Base-by-base conservation (phyloP, 2,113 vertebrate genomes). In the Saccopteryx bilineata region DNA sequence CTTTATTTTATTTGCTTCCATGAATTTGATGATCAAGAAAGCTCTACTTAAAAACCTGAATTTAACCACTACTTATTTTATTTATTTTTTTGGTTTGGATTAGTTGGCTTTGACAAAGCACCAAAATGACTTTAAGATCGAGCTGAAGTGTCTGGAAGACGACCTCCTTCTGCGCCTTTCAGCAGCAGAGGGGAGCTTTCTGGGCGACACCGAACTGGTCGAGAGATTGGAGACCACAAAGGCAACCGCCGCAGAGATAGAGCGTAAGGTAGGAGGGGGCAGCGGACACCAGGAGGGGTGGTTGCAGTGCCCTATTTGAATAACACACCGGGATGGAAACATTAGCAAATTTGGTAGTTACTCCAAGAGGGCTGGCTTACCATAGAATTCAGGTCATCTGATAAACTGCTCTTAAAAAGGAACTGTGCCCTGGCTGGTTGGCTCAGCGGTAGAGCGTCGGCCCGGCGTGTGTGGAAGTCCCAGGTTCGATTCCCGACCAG, bases 161-260 rank as follows among this genome's bases (percentile, higher is more conserved):
- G 98, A 99, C 56, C 95, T 98, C 65, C 97, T 99, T 58, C 98
- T 98, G 93, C 98, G 97, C 15, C 98, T 99, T 7, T 99, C 99
- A 50, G 98, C 98, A 2, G 98, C 99, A 4, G 90, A 98, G 14
- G 98, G 98, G 46, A 98, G 98, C 97, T 99, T 99, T 93, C 97
- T 99, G 28, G 98, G 97, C 1, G 90, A 99, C 96, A 98, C 98
- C 5, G 97, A 98, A 85, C 97, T 99, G 95, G 98, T 99, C 50
- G 99, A 99, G 96, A 99, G 99, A 86, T 98, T 99, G 9, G 98
- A 99, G 97, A 97, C 97, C 65, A 98, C 98, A 33, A 99, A 99
- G 94, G 97, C 95, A 68, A 99, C 98, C 0, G 99, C 98, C 0
- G 97, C 98, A 68, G 98, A 99, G 94, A 98, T 99, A 93, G 98